Evolutionary conservation across 2,113 vertebrate species (phyloP), one percentile per base, ranked within the genome.

Genomic region (Trachemys scripta): DNA sequence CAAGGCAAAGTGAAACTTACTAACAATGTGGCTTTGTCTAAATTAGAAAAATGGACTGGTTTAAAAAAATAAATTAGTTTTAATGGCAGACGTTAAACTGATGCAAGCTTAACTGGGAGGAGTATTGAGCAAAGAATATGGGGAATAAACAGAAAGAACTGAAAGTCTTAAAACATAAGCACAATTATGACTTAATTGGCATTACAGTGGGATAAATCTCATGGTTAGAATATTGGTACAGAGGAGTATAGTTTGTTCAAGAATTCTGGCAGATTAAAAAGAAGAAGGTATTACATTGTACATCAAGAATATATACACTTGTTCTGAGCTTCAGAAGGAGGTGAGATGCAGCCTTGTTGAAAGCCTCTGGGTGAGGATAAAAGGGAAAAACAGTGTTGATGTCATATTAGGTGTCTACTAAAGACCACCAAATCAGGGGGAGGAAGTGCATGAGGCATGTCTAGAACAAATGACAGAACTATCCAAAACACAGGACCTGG

Each of bases 1-100:
- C 42, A 47, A 76, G 42, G 72, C 72, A 76, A 47, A 76, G 72
- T 45, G 38, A 76, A 76, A 76, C 72, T 76, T 42, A 45, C 10
- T 13, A 42, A 42, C 72, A 76, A 45, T 14, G 22, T 91, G 65
- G 75, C 27, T 79, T 87, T 93, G 54, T 31, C 5, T 1, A 20
- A 90, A 47, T 80, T 59, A 88, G 31, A 16, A 38, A 24, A 85
- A 13, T 25, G 2, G 22, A 12, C 6, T 91, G 84, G 76, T 84
- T 95, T 59, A 94, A 94, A 90, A 84, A 83, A 56, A 91, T 8
- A 79, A 86, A 94, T 20, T 94, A 93, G 31, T 82, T 53, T 87
- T 96, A 82, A 29, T 85, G 86, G 80, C 72, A 94, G 76, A 8
- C 94, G 54, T 50, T 89, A 59, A 94, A 83, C 49, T 79, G 81